phyloP scores from a whole-genome alignment of 2,888 invertebrate genomes.

The Hecatera dysodea region DNA sequence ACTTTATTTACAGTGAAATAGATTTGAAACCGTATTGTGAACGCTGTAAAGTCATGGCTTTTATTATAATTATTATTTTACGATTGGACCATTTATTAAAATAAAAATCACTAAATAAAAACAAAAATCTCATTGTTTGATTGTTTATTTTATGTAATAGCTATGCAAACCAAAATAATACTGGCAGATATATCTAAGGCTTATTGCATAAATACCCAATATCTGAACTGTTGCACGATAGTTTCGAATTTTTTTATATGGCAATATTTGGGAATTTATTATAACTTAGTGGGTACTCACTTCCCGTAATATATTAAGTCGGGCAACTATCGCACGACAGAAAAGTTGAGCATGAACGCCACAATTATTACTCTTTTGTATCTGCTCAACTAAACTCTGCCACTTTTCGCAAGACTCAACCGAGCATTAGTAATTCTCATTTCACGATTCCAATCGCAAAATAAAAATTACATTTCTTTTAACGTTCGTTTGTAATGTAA shows the following conservation, averaged over 20 bases:
- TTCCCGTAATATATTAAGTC: not conserved
- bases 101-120: slow-evolving; percentile 15
- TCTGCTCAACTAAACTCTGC: not conserved
- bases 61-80: slow-evolving; percentile 49
- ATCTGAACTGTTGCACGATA: not conserved
- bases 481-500: slow-evolving; percentile 60
- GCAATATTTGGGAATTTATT: not conserved
- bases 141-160: slow-evolving; percentile 25
- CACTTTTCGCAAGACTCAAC: slow-evolving; percentile 1
- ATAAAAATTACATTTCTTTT: slow-evolving; percentile 48
- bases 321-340: not conserved
- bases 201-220: not conserved
- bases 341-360: not conserved
- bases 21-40: slow-evolving; percentile 45
- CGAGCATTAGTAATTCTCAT: slow-evolving; percentile 11
- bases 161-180: slow-evolving; percentile 46
- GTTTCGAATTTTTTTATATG: not conserved
- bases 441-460: slow-evolving; percentile 54
- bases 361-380: slow-evolving; percentile 19
- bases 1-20: slow-evolving; percentile 65
- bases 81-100: slow-evolving; percentile 54
- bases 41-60: slow-evolving; percentile 39
- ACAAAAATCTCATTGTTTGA: not conserved
- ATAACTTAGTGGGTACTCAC: no score
- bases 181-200: slow-evolving; percentile 17